These are phyloP conservation scores for Anthopleura sola DNA, from an alignment of 64 coral and sea anemone genomes.

Conservation along the genomic window DNA sequence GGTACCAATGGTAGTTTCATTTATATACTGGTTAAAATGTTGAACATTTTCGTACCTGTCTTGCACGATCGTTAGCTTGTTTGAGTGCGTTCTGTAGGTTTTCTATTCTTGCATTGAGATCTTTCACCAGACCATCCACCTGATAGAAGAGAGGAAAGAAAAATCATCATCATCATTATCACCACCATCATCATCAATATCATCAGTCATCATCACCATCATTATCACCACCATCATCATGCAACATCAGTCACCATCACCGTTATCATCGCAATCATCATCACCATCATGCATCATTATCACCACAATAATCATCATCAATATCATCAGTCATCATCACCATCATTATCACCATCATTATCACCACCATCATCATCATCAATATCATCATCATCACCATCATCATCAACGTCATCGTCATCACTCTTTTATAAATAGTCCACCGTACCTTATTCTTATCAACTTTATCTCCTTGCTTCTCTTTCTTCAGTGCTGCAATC, in stretches of 20 bases:
- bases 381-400: not conserved
- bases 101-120: conserved; percentile 51
- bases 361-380: no score
- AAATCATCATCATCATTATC: no score
- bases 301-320: no score
- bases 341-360: not conserved
- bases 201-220: no score
- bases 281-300: no score
- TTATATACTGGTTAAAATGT: no score
- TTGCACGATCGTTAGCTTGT: conserved; percentile 45
- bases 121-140: conserved; percentile 54
- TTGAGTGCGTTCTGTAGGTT: conserved; percentile 64
- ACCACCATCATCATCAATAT: no score
- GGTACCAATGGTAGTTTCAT: no score
- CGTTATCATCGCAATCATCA: no score
- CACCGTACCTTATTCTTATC: conserved; percentile 22
- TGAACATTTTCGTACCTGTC: conserved; percentile 35
- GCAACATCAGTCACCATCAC: no score
- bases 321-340: not conserved
- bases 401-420: not conserved
- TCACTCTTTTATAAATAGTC: not conserved
- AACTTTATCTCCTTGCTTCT: conserved; percentile 24
- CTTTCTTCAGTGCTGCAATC: conserved; percentile 52
- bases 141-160: not conserved
- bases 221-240: no score